These are phyloP conservation scores for Porites cylindrica DNA, from an alignment of 92 coral and sea anemone species.

Conservation along the genomic window DNA sequence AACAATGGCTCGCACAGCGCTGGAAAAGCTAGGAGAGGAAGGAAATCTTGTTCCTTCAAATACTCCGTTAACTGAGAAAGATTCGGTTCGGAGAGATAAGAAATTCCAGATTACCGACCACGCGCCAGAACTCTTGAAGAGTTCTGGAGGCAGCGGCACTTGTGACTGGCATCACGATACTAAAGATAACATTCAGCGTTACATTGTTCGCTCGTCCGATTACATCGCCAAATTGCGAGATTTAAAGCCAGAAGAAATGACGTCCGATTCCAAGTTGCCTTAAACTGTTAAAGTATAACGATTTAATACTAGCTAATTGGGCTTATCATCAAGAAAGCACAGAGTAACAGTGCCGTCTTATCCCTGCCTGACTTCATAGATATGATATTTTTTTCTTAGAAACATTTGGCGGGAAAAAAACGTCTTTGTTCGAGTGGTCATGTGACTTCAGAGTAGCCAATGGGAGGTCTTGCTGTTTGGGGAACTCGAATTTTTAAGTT, in stretches of 20 bases:
- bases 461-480: no score
- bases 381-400: no score
- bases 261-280: conserved; percentile 1
- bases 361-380: no score
- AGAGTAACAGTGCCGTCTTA: neutral
- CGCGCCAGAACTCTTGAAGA: neutral
- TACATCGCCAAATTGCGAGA: conserved; percentile 89
- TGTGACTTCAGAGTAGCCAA: no score
- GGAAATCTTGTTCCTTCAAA: neutral
- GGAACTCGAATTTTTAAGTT: no score
- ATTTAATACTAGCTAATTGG: neutral
- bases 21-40: conserved; percentile 35
- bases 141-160: neutral
- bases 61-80: conserved; percentile 1
- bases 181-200: conserved; percentile 73
- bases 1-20: neutral
- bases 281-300: neutral
- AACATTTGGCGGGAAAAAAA: no score
- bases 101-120: neutral
- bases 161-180: conserved; percentile 5
- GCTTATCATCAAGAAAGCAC: neutral
- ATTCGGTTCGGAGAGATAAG: conserved; percentile 1
- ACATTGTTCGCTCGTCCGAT: conserved; percentile 86
- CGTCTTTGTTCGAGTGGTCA: no score
- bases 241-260: conserved; percentile 82